Base-by-base conservation (phyloP, 2,888 invertebrate species). In the Trichopria drosophilae region DNA sequence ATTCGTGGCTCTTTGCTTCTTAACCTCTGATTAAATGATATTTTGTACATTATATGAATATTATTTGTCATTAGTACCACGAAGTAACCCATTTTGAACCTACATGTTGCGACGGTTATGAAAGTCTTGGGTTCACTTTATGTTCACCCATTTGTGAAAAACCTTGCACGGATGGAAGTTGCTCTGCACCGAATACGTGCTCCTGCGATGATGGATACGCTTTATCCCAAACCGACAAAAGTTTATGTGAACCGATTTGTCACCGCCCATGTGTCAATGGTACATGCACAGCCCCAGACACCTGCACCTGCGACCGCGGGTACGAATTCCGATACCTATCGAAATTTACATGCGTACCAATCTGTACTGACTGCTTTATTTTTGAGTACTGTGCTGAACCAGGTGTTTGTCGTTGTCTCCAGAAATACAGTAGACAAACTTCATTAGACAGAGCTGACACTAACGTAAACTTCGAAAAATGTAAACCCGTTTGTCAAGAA, bases 371-470 rank as follows among this genome's bases (percentile, higher is more conserved):
- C 1, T 88, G 88, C 61, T 78, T 79, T 9, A 87, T 87, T 0
- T 57, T 59, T 18, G 57, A 64, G 20, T 78, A 79, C 20, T 88
- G 88, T 63, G 81, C 84, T 0, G 82, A 82, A 0, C 88, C 88
- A 0, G 83, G 86, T 72, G 81, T 85, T 64, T 88, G 88, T 66
- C 79, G 84, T 55, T 88, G 88, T 65, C 82, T 83, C 58, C 77
- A 80, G 1, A 88, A 87, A 4, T 88, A 78, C 67, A 69, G 77
- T 51, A 84, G 84, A 59, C 81, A 82, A 61, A n/a, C n/a, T n/a
- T n/a, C n/a, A n/a, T n/a, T n/a, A n/a, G n/a, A n/a, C n/a, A n/a
- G n/a, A n/a, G n/a, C n/a, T n/a, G n/a, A n/a, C n/a, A 31, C 6
- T 7, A 43, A 18, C 12, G 73, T 66, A 48, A n/a, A n/a, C n/a